Evolutionary conservation across 2,797 vertebrate genomes (phyloP).

Genomic region (Danio jaintianensis): DNA sequence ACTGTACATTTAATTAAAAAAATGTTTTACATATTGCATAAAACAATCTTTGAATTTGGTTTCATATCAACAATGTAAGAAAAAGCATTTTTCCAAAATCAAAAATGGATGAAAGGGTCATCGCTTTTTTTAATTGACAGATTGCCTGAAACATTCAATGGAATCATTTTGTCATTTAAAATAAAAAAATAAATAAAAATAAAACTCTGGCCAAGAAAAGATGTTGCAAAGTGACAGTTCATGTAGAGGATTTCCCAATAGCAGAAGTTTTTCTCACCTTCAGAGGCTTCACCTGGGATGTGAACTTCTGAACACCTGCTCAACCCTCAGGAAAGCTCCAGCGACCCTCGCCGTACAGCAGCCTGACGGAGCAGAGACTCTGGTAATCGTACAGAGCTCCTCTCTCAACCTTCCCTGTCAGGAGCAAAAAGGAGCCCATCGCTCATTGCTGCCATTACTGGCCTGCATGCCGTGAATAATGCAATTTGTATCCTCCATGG

Average conservation of each 20-base stretch:
- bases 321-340: conserved; percentile 49
- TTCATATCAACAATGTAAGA: too few species aligned
- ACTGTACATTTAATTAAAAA: too few species aligned
- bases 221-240: conserved; percentile 52
- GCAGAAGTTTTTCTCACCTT: conserved; percentile 38
- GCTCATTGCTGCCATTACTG: conserved; percentile 81
- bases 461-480: conserved; percentile 83
- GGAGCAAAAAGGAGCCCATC: conserved; percentile 78
- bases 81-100: too few species aligned
- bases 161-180: conserved; percentile 9
- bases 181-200: not conserved
- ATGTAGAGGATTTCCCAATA: conserved; percentile 54
- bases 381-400: conserved; percentile 77
- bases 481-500: conserved; percentile 85
- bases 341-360: conserved; percentile 40
- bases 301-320: conserved; percentile 51
- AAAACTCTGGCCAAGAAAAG: conserved; percentile 7
- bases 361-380: conserved; percentile 64
- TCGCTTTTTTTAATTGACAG: not conserved
- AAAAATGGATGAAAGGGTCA: not conserved
- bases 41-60: too few species aligned
- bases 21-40: too few species aligned
- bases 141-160: not conserved
- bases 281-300: conserved; percentile 44
- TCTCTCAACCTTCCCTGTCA: conserved; percentile 83